phyloP scores from a whole-genome alignment of 2,888 invertebrate genomes.

The Galerucella calmariensis region DNA sequence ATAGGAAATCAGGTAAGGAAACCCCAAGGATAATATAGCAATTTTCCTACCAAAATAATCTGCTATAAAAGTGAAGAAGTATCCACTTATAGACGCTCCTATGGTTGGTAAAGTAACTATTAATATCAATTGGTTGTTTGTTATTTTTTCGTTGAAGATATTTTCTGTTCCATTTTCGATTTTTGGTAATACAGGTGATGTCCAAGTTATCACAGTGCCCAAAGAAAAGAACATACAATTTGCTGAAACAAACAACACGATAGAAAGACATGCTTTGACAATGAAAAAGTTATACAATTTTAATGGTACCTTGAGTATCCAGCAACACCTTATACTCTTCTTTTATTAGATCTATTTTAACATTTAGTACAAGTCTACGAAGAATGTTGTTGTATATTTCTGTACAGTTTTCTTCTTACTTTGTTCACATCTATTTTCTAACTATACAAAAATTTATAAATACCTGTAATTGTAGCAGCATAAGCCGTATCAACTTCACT shows the following conservation, averaged over 20 bases:
- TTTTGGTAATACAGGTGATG: slow-evolving; percentile 46
- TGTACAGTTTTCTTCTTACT: no score
- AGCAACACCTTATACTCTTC: no score
- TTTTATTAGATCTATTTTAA: no score
- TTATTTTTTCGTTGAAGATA: slow-evolving; percentile 14
- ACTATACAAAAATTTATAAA: background rate
- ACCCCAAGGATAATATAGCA: slow-evolving; percentile 72
- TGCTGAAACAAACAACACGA: slow-evolving; percentile 17
- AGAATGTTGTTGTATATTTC: no score
- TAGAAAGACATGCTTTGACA: background rate
- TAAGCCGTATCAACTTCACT: background rate
- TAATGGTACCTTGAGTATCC: no score
- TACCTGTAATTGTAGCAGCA: background rate
- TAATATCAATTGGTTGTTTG: slow-evolving; percentile 65
- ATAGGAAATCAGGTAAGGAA: slow-evolving; percentile 79
- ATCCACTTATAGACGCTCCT: slow-evolving; percentile 72
- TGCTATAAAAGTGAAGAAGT: slow-evolving; percentile 74
- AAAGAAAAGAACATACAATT: slow-evolving; percentile 24
- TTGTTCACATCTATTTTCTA: no score
- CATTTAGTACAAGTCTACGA: no score
- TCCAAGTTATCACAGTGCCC: slow-evolving; percentile 42
- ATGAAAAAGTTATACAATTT: no score
- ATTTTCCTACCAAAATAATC: slow-evolving; percentile 76
- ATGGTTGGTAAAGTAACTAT: slow-evolving; percentile 66
- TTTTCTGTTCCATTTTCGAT: slow-evolving; percentile 30